These are phyloP conservation scores for Phylloscopus collybita DNA, from an alignment of 2,797 vertebrate species.

Conservation along the genomic window DNA sequence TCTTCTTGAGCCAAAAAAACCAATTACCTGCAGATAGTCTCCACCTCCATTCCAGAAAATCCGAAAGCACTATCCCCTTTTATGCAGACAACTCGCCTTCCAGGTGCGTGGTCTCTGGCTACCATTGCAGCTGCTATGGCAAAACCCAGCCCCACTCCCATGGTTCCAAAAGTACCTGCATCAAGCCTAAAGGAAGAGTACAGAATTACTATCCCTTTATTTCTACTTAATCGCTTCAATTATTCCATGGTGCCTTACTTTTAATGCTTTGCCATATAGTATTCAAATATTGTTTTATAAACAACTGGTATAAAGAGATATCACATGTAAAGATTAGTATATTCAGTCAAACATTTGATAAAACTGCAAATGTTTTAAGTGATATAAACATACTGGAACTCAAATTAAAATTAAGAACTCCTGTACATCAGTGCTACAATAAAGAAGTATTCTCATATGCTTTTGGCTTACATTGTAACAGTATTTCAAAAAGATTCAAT, in stretches of 20 bases:
- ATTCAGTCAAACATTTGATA: not conserved
- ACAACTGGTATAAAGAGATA: not conserved
- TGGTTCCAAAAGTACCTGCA: constrained; percentile 96
- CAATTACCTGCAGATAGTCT: constrained; percentile 95
- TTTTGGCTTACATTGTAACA: constrained; percentile 29
- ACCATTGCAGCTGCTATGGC: constrained; percentile 90
- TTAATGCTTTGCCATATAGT: not conserved
- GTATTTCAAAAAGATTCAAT: constrained; percentile 33
- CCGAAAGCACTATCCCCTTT: constrained; percentile 99
- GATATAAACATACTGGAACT: not conserved
- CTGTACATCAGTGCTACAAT: not conserved
- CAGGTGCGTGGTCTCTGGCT: constrained; percentile 75
- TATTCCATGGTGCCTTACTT: not conserved
- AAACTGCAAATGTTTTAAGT: not conserved
- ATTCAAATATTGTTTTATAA: not conserved
- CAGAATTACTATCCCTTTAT: not conserved
- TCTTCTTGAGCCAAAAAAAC: not conserved
- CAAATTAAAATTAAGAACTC: not conserved
- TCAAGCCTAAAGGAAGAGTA: constrained; percentile 82
- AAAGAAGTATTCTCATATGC: not conserved
- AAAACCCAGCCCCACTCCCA: constrained; percentile 96
- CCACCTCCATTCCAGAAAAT: constrained; percentile 97
- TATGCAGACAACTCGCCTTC: constrained; percentile 86
- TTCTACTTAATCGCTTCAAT: not conserved
- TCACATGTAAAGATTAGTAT: not conserved